phyloP scores from a whole-genome alignment of 1,140 invertebrate species.

The Littorina saxatilis region DNA sequence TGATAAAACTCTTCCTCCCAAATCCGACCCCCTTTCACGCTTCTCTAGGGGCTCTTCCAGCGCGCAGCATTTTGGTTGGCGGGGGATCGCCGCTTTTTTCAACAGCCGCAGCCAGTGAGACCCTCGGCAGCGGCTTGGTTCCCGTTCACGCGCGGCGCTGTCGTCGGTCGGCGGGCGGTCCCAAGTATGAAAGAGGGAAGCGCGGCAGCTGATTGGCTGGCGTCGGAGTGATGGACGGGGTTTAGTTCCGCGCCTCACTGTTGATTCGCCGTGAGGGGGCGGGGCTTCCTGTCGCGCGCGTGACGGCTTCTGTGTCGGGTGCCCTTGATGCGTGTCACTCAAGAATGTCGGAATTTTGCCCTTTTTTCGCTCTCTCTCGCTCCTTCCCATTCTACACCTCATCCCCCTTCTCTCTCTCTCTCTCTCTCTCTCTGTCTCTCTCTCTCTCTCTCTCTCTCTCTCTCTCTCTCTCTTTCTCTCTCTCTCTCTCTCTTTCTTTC shows the following conservation, averaged over 20 bases:
- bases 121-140: not conserved
- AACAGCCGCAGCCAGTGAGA: conserved; percentile 29
- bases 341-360: conserved; percentile 10
- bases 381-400: not conserved
- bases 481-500: too few relatives aligned
- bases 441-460: not conserved
- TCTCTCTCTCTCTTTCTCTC: too few relatives aligned
- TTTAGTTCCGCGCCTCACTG: conserved; percentile 9
- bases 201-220: conserved; percentile 1
- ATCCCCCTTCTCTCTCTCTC: not conserved
- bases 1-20: conserved; percentile 26
- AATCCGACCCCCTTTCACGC: conserved; percentile 36
- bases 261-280: conserved; percentile 18
- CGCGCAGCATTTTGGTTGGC: conserved; percentile 31
- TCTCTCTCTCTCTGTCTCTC: conserved; percentile 22
- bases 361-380: not conserved
- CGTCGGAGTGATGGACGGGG: not conserved
- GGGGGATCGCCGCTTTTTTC: conserved; percentile 27
- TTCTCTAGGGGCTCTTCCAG: conserved; percentile 4
- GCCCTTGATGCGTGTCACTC: conserved; percentile 19
- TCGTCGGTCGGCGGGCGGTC: not conserved
- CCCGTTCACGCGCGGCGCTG: conserved; percentile 1
- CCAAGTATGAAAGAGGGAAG: not conserved
- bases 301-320: conserved; percentile 23
- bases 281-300: conserved; percentile 16